phyloP scores from a whole-genome alignment of 2,113 vertebrate genomes.

The Chelonoidis abingdonii region DNA sequence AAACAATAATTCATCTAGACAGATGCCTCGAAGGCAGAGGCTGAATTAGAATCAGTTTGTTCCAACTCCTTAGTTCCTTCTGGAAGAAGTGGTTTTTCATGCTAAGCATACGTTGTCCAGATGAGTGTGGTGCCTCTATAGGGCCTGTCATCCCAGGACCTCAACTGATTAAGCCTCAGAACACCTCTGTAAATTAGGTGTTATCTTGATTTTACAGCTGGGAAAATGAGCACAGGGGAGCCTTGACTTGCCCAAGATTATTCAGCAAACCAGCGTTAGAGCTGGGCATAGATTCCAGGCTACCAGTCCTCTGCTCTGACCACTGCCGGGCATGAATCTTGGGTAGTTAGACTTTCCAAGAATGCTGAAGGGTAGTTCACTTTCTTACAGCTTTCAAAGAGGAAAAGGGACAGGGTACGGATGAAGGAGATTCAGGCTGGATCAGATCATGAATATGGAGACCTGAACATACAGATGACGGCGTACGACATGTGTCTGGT shows the following conservation, averaged over 20 bases:
- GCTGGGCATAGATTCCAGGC: neutral
- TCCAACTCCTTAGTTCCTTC: neutral
- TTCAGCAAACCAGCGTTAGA: neutral
- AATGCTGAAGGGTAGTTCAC: fast-evolving
- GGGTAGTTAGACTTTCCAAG: neutral
- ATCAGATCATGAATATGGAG: constrained; percentile 82
- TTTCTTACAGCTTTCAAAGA: constrained; percentile 71
- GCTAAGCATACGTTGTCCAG: neutral
- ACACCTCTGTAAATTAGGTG: neutral
- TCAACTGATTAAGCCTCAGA: neutral
- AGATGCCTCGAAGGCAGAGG: constrained; percentile 15
- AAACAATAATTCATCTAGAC: neutral
- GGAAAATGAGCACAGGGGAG: neutral
- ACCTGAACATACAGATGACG: constrained; percentile 87
- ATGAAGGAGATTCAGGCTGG: constrained; percentile 79
- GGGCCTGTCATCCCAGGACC: neutral
- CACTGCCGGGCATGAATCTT: neutral
- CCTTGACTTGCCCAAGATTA: fast-evolving
- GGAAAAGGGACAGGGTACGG: constrained; percentile 81
- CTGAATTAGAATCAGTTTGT: constrained; percentile 22
- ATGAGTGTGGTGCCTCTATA: neutral
- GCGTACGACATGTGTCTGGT: constrained; percentile 91
- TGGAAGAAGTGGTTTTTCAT: neutral
- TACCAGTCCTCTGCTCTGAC: neutral
- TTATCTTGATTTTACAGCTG: neutral